Evolutionary conservation across 2,113 vertebrate species (phyloP).

Genomic region (Vidua chalybeata): DNA sequence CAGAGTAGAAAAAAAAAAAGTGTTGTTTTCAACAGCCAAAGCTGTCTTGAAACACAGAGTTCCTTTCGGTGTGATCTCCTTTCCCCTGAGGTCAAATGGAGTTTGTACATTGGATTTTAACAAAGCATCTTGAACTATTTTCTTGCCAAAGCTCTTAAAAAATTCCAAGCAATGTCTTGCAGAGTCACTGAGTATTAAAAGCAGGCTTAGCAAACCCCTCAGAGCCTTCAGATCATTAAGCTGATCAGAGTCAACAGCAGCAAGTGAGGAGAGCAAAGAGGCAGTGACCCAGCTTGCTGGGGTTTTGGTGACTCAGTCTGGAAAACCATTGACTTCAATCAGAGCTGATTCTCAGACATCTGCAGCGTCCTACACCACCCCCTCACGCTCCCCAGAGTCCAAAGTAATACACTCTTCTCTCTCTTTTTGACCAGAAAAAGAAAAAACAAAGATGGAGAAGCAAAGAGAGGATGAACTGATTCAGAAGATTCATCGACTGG

Average conservation of each 20-base stretch:
- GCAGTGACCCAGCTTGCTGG: background rate
- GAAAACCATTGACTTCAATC: background rate
- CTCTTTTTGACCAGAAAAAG: slow-evolving; percentile 82
- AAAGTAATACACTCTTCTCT: background rate
- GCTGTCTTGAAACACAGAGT: background rate
- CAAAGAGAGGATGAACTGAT: slow-evolving; percentile 93
- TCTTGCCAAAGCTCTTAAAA: background rate
- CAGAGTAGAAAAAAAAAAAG: background rate
- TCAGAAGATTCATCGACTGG: slow-evolving; percentile 95
- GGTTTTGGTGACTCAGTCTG: background rate
- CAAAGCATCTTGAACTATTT: background rate
- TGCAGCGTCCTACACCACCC: background rate
- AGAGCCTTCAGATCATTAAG: background rate
- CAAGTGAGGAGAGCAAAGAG: background rate
- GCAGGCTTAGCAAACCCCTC: background rate
- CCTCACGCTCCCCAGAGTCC: background rate
- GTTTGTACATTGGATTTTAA: background rate
- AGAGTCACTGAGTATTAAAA: background rate
- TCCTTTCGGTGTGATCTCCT: background rate
- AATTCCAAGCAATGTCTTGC: background rate
- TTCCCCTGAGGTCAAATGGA: background rate
- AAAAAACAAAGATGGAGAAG: slow-evolving; percentile 87
- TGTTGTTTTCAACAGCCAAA: background rate
- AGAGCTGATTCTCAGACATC: background rate
- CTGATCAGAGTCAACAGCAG: background rate